Conservation (phyloP, 2,888 invertebrate species). For the Archips crataeganus region DNA sequence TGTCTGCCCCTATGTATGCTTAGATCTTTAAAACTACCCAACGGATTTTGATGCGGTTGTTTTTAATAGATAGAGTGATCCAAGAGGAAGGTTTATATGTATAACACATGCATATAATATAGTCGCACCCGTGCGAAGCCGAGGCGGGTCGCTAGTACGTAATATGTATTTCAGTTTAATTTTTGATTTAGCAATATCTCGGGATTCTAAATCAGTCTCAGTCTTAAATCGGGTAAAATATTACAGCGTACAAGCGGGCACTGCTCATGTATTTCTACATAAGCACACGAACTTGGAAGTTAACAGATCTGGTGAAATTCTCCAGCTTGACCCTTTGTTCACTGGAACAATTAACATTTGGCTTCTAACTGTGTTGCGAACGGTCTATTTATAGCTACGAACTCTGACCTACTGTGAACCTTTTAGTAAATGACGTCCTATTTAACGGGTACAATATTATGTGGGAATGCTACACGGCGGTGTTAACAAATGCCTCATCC, state of each 20-base stretch:
- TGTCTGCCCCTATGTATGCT: too few relatives aligned
- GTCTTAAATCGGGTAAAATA: background rate
- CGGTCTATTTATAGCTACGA: slow-evolving; percentile 18
- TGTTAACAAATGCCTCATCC: background rate
- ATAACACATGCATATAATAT: too few relatives aligned
- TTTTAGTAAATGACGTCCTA: slow-evolving; percentile 20
- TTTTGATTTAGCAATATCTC: background rate
- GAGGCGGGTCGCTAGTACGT: too few relatives aligned
- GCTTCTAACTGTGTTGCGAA: slow-evolving; percentile 18
- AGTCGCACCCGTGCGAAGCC: too few relatives aligned
- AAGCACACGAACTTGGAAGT: slow-evolving; percentile 4
- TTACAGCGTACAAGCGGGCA: background rate
- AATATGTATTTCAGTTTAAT: background rate
- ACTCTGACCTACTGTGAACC: slow-evolving; percentile 19
- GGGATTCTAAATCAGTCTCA: background rate
- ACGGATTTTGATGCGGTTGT: too few relatives aligned
- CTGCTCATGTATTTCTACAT: background rate
- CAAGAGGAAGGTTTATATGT: too few relatives aligned
- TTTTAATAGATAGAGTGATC: too few relatives aligned
- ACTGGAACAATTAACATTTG: slow-evolving; percentile 36
- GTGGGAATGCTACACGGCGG: background rate
- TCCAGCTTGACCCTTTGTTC: slow-evolving; percentile 26
- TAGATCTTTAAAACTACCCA: too few relatives aligned
- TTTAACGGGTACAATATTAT: slow-evolving; percentile 5
- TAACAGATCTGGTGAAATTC: slow-evolving; percentile 2